Conservation (phyloP, 2,113 vertebrate genomes). For the Mobula birostris region DNA sequence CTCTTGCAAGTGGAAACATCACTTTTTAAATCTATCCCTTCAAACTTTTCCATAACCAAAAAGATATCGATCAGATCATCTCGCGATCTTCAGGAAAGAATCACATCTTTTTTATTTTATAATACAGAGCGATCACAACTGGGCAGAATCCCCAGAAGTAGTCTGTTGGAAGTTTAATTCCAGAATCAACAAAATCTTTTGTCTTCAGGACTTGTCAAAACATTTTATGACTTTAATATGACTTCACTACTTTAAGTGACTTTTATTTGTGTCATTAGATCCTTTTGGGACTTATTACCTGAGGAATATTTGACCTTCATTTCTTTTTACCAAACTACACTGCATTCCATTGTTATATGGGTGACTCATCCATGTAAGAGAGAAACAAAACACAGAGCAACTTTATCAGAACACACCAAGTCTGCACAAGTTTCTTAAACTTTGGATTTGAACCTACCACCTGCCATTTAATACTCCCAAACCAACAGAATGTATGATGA, state of each 20-base stretch:
- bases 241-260: background rate
- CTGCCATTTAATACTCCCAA: background rate
- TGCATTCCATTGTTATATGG: background rate
- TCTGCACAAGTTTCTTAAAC: background rate
- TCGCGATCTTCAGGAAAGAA: too few species aligned
- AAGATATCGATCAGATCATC: too few species aligned
- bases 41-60: too few species aligned
- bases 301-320: background rate
- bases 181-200: too few species aligned
- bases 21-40: too few species aligned
- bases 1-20: too few species aligned
- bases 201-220: too few species aligned
- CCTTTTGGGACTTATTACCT: background rate
- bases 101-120: too few species aligned
- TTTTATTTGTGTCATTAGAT: background rate
- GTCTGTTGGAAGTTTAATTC: background rate
- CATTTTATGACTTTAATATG: background rate
- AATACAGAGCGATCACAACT: too few species aligned
- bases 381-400: background rate
- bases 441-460: background rate
- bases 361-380: background rate
- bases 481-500: background rate
- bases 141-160: too few species aligned
- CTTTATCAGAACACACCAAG: background rate
- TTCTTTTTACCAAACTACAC: background rate